phyloP scores from a whole-genome alignment of 2,888 invertebrate genomes.

The Drosophila setosimentum region DNA sequence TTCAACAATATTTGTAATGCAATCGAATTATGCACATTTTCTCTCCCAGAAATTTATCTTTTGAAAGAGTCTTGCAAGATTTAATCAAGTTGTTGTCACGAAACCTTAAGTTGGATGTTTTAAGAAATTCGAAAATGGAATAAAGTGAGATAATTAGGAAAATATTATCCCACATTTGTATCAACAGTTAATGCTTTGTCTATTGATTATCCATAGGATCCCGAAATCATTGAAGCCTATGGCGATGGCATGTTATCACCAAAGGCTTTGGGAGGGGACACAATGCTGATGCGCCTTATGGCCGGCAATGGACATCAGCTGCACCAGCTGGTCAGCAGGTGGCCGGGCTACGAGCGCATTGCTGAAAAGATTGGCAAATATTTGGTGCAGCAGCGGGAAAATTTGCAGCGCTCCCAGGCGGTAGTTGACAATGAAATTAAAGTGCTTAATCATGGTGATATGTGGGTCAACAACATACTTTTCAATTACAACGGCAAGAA shows the following conservation, averaged over 20 bases:
- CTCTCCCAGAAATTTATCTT: not conserved
- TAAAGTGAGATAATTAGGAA: not conserved
- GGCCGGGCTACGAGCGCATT: slow-evolving; percentile 85
- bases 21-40: too few relatives aligned
- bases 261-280: slow-evolving; percentile 55
- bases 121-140: not conserved
- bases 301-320: slow-evolving; percentile 61
- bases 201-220: slow-evolving; percentile 50
- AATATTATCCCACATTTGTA: not conserved
- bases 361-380: slow-evolving; percentile 78
- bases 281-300: slow-evolving; percentile 65
- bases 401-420: slow-evolving; percentile 68
- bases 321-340: slow-evolving; percentile 81
- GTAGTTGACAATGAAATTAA: slow-evolving; percentile 73
- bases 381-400: slow-evolving; percentile 51
- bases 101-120: not conserved
- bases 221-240: slow-evolving; percentile 60
- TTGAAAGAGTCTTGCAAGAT: not conserved
- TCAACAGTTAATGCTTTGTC: not conserved
- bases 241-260: slow-evolving; percentile 69
- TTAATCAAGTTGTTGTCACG: not conserved
- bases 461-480: slow-evolving; percentile 86
- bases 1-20: too few relatives aligned
- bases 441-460: slow-evolving; percentile 86
- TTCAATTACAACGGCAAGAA: slow-evolving; percentile 83